Evolutionary conservation across 2,888 invertebrate species (phyloP).

Genomic region (Xylota sylvarum): DNA sequence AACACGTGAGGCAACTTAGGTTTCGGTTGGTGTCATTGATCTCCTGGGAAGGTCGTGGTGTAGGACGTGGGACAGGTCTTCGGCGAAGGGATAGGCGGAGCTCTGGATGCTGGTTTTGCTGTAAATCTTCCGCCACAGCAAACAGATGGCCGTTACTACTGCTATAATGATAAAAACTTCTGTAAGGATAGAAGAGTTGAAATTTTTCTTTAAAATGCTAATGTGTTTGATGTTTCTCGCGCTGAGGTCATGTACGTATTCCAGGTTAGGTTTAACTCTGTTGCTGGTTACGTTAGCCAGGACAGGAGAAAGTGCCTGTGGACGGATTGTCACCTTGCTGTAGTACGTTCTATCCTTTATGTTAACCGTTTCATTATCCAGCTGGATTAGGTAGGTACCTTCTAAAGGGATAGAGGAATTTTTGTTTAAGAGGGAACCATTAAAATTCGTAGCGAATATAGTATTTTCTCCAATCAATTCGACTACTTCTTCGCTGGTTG

Average conservation of each 20-base stretch:
- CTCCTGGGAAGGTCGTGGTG: too few species aligned
- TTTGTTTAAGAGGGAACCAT: slow-evolving; percentile 30
- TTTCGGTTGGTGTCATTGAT: too few species aligned
- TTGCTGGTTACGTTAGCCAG: slow-evolving; percentile 29
- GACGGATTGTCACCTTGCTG: neutral
- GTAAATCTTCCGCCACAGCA: slow-evolving; percentile 25
- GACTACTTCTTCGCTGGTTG: slow-evolving; percentile 1
- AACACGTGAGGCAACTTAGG: too few species aligned
- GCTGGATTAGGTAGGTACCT: slow-evolving; percentile 44
- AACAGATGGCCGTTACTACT: neutral
- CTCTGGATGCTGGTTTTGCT: too few species aligned
- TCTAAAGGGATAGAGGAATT: slow-evolving; percentile 45
- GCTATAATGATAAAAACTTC: slow-evolving; percentile 26
- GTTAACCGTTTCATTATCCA: slow-evolving; percentile 16
- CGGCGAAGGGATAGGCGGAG: too few species aligned
- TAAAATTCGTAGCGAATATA: slow-evolving; percentile 28
- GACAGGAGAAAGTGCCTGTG: slow-evolving; percentile 25
- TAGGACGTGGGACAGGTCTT: too few species aligned
- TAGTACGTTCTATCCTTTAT: slow-evolving; percentile 19
- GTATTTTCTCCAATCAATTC: slow-evolving; percentile 27
- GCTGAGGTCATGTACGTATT: slow-evolving; percentile 23
- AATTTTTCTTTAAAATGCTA: too few species aligned
- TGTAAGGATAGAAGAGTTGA: slow-evolving; percentile 47
- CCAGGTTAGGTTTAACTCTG: slow-evolving; percentile 8
- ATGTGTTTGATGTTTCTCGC: slow-evolving; percentile 4